Evolutionary conservation across 2,888 invertebrate genomes (phyloP), one percentile per base, ranked within the genome.

Genomic region (Drosophila infuscata): DNA sequence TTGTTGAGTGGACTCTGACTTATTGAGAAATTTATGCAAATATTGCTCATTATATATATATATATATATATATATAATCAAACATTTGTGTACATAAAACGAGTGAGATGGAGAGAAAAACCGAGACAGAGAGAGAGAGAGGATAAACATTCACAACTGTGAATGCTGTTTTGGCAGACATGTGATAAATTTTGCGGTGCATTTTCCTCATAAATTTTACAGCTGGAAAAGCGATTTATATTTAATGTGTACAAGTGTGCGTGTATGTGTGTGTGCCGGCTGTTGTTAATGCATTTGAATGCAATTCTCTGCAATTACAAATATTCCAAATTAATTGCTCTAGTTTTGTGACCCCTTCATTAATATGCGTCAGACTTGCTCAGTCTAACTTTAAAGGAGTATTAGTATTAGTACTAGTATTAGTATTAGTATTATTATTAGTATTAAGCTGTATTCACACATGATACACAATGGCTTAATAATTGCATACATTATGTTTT

Each of bases 111-210:
- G 46, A 25, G 38, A 33, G 9, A 17, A 9, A 9, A 5, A 5
- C 17, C 29, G 29, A 49, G 59, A 51, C 15, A 15, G 20, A 48
- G 12, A 46, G 46, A 66, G 33, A 7, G 35, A n/a, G 49, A 25
- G 56, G 46, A 46, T 36, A 49, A 43, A 41, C 72, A 62, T 72
- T 76, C 70, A 72, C 57, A 80, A 32, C n/a, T 68, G 12, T 29
- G 38, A 56, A 56, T 56, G 36, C 38, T 70, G 69, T 61, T 64
- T 64, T 59, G 70, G 74, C 63, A 78, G 74, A 76, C 74, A 70
- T 81, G 79, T 88, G 88, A 88, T 86, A 83, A 86, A 87, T 87
- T 79, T 86, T 87, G 86, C 74, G 88, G 86, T 77, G 53, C 70
- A 78, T 77, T 86, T 72, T 72, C 60, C 82, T 60, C 86, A 86